These are phyloP conservation scores for Pheucticus melanocephalus DNA, from an alignment of 2,113 vertebrate genomes.

Conservation along the genomic window DNA sequence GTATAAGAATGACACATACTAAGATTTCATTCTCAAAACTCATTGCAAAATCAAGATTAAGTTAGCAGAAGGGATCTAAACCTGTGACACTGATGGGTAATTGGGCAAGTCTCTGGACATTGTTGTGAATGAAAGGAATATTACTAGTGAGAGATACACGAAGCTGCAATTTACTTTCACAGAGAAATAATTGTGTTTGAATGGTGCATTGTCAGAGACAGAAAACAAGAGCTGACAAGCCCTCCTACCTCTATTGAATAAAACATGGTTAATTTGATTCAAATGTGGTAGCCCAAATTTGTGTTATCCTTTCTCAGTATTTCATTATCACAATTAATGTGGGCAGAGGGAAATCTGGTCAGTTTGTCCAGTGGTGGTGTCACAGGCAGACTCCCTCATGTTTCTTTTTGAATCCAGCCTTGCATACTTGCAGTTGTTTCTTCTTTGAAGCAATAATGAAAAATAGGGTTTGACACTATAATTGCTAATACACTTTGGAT, in stretches of 20 bases:
- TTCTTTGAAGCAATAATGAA: not conserved
- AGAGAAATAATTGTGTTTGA: not conserved
- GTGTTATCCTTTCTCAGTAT: not conserved
- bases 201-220: not conserved
- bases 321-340: not conserved
- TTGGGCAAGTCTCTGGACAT: not conserved
- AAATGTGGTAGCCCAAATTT: not conserved
- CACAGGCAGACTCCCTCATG: not conserved
- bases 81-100: not conserved
- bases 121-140: not conserved
- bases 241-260: not conserved
- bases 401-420: not conserved
- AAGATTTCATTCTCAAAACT: not conserved
- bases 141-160: not conserved
- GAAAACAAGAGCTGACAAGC: not conserved
- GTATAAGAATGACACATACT: not conserved
- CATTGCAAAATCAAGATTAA: not conserved
- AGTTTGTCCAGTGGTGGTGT: not conserved
- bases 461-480: not conserved
- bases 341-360: not conserved
- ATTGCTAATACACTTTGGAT: not conserved
- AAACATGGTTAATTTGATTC: not conserved
- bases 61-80: not conserved
- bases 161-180: not conserved
- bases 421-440: not conserved